Conservation (phyloP, 2,888 invertebrate species). For the Atethmia centrago region DNA sequence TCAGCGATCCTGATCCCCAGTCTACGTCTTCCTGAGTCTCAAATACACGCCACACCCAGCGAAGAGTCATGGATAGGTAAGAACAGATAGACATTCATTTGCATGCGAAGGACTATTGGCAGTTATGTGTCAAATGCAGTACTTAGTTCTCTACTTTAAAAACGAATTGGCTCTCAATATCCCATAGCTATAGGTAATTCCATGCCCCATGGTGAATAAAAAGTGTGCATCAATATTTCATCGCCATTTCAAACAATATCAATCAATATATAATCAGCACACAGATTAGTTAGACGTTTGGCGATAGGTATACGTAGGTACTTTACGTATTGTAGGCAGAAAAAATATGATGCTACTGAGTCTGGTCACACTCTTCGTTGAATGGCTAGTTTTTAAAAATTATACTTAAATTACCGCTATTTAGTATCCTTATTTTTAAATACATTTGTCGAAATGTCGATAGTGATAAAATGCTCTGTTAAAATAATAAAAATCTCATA, state of each 20-base stretch:
- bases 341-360: not conserved
- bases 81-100: not conserved
- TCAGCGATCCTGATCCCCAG: conserved; percentile 92
- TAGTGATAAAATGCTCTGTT: not conserved
- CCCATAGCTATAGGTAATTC: not conserved
- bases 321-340: not conserved
- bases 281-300: too few relatives aligned
- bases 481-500: not conserved
- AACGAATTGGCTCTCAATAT: not conserved
- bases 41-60: conserved; percentile 84
- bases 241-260: too few relatives aligned
- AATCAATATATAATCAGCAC: too few relatives aligned
- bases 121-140: not conserved
- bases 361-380: not conserved
- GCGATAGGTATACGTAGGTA: not conserved
- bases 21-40: conserved; percentile 83
- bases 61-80: conserved; percentile 91
- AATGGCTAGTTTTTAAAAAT: not conserved
- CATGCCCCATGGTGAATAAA: not conserved
- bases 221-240: too few relatives aligned
- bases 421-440: not conserved
- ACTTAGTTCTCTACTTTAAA: not conserved
- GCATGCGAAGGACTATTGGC: not conserved
- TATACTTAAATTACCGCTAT: not conserved
- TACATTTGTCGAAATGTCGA: not conserved